Evolutionary conservation across 2,113 vertebrate genomes (phyloP).

Genomic region (Corynorhinus townsendii): DNA sequence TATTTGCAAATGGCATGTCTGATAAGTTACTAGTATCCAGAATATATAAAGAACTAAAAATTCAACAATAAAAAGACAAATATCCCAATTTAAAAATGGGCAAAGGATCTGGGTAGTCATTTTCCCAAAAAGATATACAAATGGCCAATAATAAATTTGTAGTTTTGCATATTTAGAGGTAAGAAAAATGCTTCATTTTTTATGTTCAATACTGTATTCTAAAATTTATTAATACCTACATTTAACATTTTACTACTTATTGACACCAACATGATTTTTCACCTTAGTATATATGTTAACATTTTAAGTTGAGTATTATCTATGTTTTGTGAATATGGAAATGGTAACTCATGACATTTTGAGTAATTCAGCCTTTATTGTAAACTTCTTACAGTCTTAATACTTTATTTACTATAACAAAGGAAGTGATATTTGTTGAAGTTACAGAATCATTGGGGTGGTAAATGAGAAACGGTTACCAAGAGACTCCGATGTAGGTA

Average conservation of each 20-base stretch:
- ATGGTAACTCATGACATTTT: neutral
- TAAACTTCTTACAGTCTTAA: neutral
- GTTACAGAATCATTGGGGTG: neutral
- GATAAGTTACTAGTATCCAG: neutral
- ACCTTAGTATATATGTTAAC: neutral
- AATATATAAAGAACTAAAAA: neutral
- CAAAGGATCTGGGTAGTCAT: neutral
- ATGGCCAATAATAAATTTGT: neutral
- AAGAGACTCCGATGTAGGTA: neutral
- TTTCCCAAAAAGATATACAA: neutral
- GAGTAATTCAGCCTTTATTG: neutral
- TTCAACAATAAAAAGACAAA: neutral
- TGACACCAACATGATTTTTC: neutral
- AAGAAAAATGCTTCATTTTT: neutral
- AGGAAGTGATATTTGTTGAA: neutral
- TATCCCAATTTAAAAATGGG: neutral
- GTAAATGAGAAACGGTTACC: neutral
- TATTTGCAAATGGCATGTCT: neutral
- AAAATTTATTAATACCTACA: neutral
- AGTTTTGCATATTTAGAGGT: neutral
- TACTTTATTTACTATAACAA: neutral
- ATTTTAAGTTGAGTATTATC: neutral
- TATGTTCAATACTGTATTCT: neutral
- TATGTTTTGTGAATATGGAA: neutral
- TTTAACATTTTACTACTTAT: conserved; percentile 1